Conservation (phyloP, 2,888 invertebrate genomes). For the Dryadula phaetusa region DNA sequence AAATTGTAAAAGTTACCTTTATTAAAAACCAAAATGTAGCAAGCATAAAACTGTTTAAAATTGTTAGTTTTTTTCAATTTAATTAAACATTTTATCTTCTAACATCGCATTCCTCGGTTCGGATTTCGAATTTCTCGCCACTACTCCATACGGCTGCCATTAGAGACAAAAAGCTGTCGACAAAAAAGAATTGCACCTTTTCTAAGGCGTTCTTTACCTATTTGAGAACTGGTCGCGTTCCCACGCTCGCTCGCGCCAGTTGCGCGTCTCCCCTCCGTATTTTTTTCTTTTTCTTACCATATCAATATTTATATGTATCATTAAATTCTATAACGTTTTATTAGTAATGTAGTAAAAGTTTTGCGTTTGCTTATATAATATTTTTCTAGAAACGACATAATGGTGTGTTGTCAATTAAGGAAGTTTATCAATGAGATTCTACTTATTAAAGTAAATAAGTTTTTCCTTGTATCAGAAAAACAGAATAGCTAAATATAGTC, state of each 20-base stretch:
- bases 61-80: constrained; percentile 31
- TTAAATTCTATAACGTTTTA: constrained; percentile 40
- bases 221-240: constrained; percentile 81
- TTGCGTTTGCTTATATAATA: constrained; percentile 11
- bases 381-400: neutral
- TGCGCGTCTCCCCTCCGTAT: constrained; percentile 75
- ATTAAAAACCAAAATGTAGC: neutral
- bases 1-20: neutral
- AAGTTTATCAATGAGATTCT: neutral
- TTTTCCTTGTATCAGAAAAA: neutral
- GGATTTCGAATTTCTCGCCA: constrained; percentile 58
- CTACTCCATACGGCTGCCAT: constrained; percentile 60
- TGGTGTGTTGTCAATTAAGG: neutral
- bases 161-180: constrained; percentile 69
- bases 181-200: constrained; percentile 81
- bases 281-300: constrained; percentile 67
- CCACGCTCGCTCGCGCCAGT: constrained; percentile 84
- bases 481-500: neutral
- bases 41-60: constrained; percentile 23
- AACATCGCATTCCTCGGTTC: constrained; percentile 59
- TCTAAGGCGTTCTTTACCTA: constrained; percentile 77
- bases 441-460: neutral
- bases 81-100: constrained; percentile 40
- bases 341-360: constrained; percentile 35
- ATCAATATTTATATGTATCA: constrained; percentile 53